These are phyloP conservation scores for Chaetops frenatus DNA, from an alignment of 2,113 vertebrate genomes.

Conservation along the genomic window DNA sequence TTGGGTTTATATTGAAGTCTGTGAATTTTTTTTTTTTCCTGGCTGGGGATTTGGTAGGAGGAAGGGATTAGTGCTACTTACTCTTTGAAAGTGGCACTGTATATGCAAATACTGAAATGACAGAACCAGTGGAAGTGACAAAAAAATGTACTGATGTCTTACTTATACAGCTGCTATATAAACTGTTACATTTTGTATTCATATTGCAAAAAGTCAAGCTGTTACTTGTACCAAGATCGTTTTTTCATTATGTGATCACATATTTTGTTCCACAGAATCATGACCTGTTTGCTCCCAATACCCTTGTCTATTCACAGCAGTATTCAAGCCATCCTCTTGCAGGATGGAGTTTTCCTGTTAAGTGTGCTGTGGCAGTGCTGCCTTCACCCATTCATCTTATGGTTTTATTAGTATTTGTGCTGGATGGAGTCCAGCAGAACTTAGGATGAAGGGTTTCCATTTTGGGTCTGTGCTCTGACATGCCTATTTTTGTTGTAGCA, in stretches of 20 bases:
- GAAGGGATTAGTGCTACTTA: background rate
- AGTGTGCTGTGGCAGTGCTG: background rate
- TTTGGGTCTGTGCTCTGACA: background rate
- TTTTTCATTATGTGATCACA: accelerated
- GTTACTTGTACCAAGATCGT: accelerated
- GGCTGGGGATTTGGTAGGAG: background rate
- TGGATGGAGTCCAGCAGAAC: background rate
- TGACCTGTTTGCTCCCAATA: background rate
- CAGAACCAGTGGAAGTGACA: background rate
- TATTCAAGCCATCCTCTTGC: background rate
- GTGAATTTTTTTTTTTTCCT: background rate
- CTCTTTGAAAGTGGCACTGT: background rate
- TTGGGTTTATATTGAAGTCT: background rate
- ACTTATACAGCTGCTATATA: background rate
- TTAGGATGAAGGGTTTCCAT: background rate
- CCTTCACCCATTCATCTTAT: background rate
- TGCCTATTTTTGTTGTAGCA: background rate
- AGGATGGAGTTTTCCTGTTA: background rate
- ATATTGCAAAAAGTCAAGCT: background rate
- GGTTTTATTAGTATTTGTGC: background rate
- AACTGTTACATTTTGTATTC: background rate
- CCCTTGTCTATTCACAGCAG: accelerated
- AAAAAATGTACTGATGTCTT: background rate
- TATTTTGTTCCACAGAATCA: background rate
- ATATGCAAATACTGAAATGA: background rate